Percentiles rank a stretch among this genome's conserved stretches.
These are phyloP conservation scores for Congeria kusceri DNA, from an alignment of 2,888 invertebrate species.

Conservation along the genomic window DNA sequence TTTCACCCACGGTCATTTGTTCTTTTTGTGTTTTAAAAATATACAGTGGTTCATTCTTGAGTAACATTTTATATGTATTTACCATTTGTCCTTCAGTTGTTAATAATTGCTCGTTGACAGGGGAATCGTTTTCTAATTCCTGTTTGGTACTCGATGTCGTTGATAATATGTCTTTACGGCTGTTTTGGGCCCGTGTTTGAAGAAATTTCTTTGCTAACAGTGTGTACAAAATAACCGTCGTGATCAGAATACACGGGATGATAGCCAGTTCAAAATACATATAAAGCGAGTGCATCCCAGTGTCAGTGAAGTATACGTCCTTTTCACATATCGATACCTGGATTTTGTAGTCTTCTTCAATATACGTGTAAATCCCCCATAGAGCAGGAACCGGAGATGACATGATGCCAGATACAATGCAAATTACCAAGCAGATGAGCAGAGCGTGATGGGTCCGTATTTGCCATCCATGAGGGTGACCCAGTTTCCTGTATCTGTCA, in stretches of 20 bases:
- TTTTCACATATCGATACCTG: slow-evolving; percentile 33
- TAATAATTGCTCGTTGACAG: no score
- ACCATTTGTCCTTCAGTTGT: no score
- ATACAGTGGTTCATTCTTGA: no score
- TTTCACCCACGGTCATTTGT: no score
- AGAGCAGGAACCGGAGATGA: neutral
- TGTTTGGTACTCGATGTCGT: no score
- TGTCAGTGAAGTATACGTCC: slow-evolving; percentile 23
- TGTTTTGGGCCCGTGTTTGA: no score
- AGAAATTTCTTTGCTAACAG: no score
- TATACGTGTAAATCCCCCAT: slow-evolving; percentile 1
- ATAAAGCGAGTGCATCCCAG: neutral
- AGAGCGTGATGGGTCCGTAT: slow-evolving; percentile 8
- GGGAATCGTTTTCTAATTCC: no score
- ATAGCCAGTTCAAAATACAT: neutral
- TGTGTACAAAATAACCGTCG: slow-evolving; percentile 21
- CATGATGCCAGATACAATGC: neutral
- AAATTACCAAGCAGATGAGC: neutral
- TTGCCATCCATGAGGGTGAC: slow-evolving; percentile 33
- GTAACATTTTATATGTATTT: no score
- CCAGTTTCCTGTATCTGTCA: slow-evolving; percentile 39
- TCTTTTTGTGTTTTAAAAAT: no score
- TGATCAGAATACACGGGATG: slow-evolving; percentile 7
- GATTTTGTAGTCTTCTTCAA: neutral
- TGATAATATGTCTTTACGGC: no score